Conservation (phyloP, 2,888 invertebrate genomes). For the Synergus gifuensis region DNA sequence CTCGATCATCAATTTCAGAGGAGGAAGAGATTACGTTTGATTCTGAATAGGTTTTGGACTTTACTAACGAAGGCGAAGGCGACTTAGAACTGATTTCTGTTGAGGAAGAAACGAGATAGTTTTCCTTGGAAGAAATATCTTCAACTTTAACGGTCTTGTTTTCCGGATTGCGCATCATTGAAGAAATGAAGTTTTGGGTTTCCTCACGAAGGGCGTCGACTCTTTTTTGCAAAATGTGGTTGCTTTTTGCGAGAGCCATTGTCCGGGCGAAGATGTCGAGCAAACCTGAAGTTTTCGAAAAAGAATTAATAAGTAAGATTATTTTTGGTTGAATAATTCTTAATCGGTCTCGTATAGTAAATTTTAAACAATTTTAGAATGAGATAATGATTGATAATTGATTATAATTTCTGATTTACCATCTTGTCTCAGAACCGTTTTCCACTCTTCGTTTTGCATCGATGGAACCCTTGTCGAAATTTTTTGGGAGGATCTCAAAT, state of each 20-base stretch:
- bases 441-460: conserved; percentile 6
- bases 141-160: conserved; percentile 54
- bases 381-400: no score
- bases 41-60: background rate
- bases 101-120: conserved; percentile 6
- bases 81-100: background rate
- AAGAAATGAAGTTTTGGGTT: conserved; percentile 65
- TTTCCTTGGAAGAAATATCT: background rate
- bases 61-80: background rate
- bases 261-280: conserved; percentile 67
- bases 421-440: background rate
- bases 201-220: conserved; percentile 67
- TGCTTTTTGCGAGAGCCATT: conserved; percentile 66
- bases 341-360: no score
- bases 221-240: conserved; percentile 67
- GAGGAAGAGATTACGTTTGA: background rate
- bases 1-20: background rate
- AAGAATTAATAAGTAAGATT: background rate
- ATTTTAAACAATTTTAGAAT: no score
- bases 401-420: background rate
- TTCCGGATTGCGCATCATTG: conserved; percentile 65
- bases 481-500: conserved; percentile 6
- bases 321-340: background rate
- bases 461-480: background rate
- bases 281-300: conserved; percentile 58